phyloP scores from a whole-genome alignment of 2,797 vertebrate species.

The Rhinophrynus dorsalis region DNA sequence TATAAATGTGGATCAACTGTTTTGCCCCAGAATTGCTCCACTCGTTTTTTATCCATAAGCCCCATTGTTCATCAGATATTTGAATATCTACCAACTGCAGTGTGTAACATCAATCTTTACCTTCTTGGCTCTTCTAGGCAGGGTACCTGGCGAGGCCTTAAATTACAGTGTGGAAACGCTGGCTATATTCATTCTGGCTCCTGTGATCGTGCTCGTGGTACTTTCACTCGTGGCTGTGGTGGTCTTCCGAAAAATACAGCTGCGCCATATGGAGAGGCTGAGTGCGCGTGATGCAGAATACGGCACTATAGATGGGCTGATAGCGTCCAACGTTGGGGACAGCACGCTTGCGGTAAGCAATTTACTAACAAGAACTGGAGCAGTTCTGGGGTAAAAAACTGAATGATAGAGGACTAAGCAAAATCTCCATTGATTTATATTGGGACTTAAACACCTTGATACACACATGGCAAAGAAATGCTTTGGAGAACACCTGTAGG shows the following conservation, averaged over 20 bases:
- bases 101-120: background rate
- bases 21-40: too few relatives aligned
- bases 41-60: too few relatives aligned
- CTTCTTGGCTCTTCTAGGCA: slow-evolving; percentile 55
- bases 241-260: slow-evolving; percentile 84
- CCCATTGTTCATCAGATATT: too few relatives aligned
- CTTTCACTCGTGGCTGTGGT: slow-evolving; percentile 82
- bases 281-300: slow-evolving; percentile 91
- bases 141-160: slow-evolving; percentile 69
- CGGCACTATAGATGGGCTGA: slow-evolving; percentile 93
- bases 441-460: too few relatives aligned
- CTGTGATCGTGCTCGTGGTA: slow-evolving; percentile 81
- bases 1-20: too few relatives aligned
- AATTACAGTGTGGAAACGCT: slow-evolving; percentile 84
- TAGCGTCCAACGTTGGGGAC: slow-evolving; percentile 95
- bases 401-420: too few relatives aligned
- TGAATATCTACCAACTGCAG: too few relatives aligned
- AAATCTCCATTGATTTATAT: too few relatives aligned
- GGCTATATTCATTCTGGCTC: slow-evolving; percentile 79
- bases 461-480: too few relatives aligned
- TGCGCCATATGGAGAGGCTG: slow-evolving; percentile 87
- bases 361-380: too few relatives aligned
- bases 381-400: too few relatives aligned
- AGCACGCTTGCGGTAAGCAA: slow-evolving; percentile 96
- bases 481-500: too few relatives aligned